Evolutionary conservation across 2,113 vertebrate genomes (phyloP), one percentile per base, ranked within the genome.

Genomic region (Coryphaenoides rupestris): DNA sequence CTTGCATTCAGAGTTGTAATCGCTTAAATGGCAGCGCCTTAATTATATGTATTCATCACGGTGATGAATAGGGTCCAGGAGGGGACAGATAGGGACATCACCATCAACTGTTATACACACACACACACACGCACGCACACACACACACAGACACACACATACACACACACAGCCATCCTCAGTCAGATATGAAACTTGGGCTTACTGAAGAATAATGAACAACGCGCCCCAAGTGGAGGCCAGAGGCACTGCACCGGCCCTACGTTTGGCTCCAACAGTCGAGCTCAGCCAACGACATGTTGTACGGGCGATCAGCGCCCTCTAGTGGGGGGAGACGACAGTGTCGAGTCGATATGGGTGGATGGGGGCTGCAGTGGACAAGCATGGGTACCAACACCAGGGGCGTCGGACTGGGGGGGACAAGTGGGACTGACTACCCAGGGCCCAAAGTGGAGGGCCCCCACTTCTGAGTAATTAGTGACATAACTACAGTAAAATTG

Each of bases 151-250:
- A n/a, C n/a, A n/a, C n/a, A n/a, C n/a, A n/a, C n/a, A n/a, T n/a
- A n/a, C n/a, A n/a, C n/a, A n/a, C n/a, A n/a, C n/a, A n/a, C 9
- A 40, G 33, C 7, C 33, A 40, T 40, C 6, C 33, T 9, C 33
- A 10, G 24, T 26, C 24, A 3, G 24, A 26, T 26, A 12, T 12
- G 15, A 68, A 66, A 74, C 54, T 49, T 69, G 63, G 72, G 63
- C 68, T 78, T 70, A 69, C 60, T 69, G 62, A 75, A 67, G 65
- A 76, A 55, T 68, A 77, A 79, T 71, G 70, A 80, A 50, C 80
- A 86, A 74, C 69, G 53, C 63, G 73, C n/a, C 46, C 68, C 76
- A 77, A 74, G 83, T 69, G 63, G 68, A 76, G 68, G 74, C 68
- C 75, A 73, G 45, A 23, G 82, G 75, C 72, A 70, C 64, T 61